Evolutionary conservation across 2,113 vertebrate species (phyloP).

Genomic region (Litocranius walleri): DNA sequence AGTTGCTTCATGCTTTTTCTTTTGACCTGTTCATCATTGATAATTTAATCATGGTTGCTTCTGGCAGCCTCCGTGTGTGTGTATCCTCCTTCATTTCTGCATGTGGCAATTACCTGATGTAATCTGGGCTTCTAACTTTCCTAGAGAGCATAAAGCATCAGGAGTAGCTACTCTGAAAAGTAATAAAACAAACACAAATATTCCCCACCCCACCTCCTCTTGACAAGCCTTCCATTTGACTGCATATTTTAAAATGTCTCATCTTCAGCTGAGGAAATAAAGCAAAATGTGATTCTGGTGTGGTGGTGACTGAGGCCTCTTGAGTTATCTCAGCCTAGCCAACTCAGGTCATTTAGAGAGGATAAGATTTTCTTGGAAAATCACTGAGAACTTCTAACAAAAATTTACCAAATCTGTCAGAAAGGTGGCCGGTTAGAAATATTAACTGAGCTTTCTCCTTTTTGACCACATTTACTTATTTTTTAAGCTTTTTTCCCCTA

Average conservation of each 20-base stretch:
- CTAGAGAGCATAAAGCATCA: not conserved
- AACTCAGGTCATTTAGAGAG: not conserved
- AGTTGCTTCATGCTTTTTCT: not conserved
- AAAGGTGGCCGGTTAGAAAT: not conserved
- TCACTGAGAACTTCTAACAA: not conserved
- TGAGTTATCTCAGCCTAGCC: not conserved
- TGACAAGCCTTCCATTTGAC: constrained; percentile 37
- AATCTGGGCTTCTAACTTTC: constrained; percentile 49
- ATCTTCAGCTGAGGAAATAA: not conserved
- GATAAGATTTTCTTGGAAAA: constrained; percentile 29
- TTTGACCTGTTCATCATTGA: constrained; percentile 2
- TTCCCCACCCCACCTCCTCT: not conserved
- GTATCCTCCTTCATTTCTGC: not conserved
- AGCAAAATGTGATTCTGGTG: not conserved
- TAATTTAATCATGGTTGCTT: constrained; percentile 20
- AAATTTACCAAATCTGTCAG: not conserved
- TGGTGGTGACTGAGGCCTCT: not conserved
- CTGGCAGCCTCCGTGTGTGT: constrained; percentile 6
- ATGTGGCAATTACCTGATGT: constrained; percentile 33
- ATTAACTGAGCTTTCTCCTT: not conserved
- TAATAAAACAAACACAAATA: not conserved
- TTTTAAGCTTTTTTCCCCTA: not conserved
- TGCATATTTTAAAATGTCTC: not conserved
- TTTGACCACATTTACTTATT: not conserved
- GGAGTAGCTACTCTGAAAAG: not conserved